Base-by-base conservation (phyloP, 2,797 vertebrate species). In the Esox masquinongy region DNA sequence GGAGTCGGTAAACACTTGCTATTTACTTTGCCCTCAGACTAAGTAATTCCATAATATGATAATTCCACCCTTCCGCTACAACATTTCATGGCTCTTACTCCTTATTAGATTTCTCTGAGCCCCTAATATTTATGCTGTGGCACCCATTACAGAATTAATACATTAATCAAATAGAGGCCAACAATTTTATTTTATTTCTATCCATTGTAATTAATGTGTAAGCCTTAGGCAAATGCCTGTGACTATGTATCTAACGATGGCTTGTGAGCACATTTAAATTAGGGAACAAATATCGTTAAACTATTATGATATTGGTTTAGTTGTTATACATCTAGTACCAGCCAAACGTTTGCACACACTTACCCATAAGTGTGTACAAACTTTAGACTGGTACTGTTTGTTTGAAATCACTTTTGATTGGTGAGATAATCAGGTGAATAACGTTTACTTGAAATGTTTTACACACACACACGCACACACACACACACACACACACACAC, bases 91-190 rank as follows among this genome's bases (percentile, higher is more conserved):
- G n/a, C 68, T 47, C 12, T 69, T 69, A 49, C 12, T 11, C 68
- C 39, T 47, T 61, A 61, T 24, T 61, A 24, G 22, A 26, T 26
- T 59, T 24, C 22, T 59, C 7, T 59, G 56, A 47, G 43, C 43
- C 43, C 43, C 43, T 47, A 11, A 61, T 61, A 66, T 66, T 5
- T 70, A 15, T 5, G 68, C 12, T 49, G 68, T 22, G 31, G 22
- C 16, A 9, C 34, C 39, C 39, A 69, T 24, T 69, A 69, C 8
- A 36, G n/a, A 47, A 69, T 47, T n/a, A 69, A 43, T 47, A n/a
- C 22, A 43, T 47, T 26, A 47, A 69, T 69, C 68, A 69, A 69
- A 47, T 26, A 69, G 36, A 69, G 68, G 19, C n/a, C 68, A 43
- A 9, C 22, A n/a, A 47, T 39, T 69, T 43, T 69, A 29, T 22